A percentile compares a stretch with the other conserved stretches of the same genome.
Conservation (phyloP, 2,888 invertebrate genomes). For the Drosophila fungiperda region DNA sequence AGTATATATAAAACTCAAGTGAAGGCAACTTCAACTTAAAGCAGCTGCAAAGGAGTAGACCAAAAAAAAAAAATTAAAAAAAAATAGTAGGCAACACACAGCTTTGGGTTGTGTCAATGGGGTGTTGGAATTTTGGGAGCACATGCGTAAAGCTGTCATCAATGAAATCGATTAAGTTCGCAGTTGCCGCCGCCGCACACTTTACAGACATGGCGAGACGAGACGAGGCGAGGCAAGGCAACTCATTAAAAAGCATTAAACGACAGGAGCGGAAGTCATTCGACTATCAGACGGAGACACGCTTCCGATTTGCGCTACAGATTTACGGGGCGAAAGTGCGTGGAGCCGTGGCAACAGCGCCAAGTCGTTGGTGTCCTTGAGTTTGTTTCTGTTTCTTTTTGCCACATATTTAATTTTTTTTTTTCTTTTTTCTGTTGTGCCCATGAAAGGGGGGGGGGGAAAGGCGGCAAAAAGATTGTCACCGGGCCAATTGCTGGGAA, state of each 20-base stretch:
- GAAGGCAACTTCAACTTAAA: neutral
- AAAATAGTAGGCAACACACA: neutral
- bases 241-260: slow-evolving; percentile 80
- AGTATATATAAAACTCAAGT: neutral
- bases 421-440: neutral
- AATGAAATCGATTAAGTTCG: slow-evolving; percentile 73
- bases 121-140: slow-evolving; percentile 16
- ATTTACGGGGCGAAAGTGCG: slow-evolving; percentile 64
- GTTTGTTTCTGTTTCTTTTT: slow-evolving; percentile 22
- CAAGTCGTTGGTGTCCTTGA: slow-evolving; percentile 50
- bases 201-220: neutral
- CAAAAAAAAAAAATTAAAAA: no score
- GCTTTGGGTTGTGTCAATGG: neutral
- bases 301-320: slow-evolving; percentile 74
- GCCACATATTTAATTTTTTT: neutral
- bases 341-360: slow-evolving; percentile 25
- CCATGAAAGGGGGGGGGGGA: neutral
- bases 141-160: slow-evolving; percentile 56
- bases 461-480: slow-evolving; percentile 62
- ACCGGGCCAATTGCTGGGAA: slow-evolving; percentile 73
- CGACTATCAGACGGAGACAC: slow-evolving; percentile 77
- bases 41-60: no score
- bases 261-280: slow-evolving; percentile 79
- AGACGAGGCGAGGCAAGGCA: slow-evolving; percentile 29
- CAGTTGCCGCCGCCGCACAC: slow-evolving; percentile 14